phyloP scores from a whole-genome alignment of 2,888 invertebrate genomes.

The Drosophila multiciliata region DNA sequence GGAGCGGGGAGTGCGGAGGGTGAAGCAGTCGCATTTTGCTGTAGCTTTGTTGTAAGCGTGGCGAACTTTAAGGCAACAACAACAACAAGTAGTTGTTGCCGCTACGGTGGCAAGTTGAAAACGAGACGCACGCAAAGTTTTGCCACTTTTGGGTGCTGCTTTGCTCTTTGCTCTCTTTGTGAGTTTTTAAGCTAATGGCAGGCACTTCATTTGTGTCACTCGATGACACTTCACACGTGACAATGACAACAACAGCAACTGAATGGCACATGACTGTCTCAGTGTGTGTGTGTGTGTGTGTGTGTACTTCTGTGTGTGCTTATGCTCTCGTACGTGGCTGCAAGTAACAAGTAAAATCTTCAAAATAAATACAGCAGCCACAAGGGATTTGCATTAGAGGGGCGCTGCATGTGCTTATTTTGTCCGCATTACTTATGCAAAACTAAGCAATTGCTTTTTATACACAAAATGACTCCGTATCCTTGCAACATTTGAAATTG shows the following conservation, averaged over 20 bases:
- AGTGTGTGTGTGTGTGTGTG: background rate
- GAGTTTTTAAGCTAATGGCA: conserved; percentile 78
- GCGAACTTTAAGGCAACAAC: conserved; percentile 51
- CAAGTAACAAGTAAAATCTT: conserved; percentile 65
- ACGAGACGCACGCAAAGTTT: conserved; percentile 54
- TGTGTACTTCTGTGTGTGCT: background rate
- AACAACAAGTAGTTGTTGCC: conserved; percentile 45
- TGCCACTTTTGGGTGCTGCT: conserved; percentile 48
- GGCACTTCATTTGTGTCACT: conserved; percentile 77
- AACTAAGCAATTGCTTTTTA: conserved; percentile 41
- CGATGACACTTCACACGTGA: conserved; percentile 80
- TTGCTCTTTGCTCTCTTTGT: conserved; percentile 36
- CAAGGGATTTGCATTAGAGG: conserved; percentile 72
- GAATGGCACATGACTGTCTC: conserved; percentile 27
- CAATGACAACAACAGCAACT: conserved; percentile 70
- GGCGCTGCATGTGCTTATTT: conserved; percentile 45
- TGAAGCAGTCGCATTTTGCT: background rate
- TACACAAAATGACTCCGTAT: conserved; percentile 16
- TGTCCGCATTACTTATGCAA: conserved; percentile 60
- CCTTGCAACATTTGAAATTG: conserved; percentile 14
- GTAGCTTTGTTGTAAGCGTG: background rate
- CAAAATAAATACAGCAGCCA: conserved; percentile 68
- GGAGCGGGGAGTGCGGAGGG: background rate
- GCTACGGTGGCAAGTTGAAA: conserved; percentile 38
- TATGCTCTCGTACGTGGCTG: conserved; percentile 32